Base-by-base conservation (phyloP, 2,113 vertebrate genomes). In the Scomber colias region DNA sequence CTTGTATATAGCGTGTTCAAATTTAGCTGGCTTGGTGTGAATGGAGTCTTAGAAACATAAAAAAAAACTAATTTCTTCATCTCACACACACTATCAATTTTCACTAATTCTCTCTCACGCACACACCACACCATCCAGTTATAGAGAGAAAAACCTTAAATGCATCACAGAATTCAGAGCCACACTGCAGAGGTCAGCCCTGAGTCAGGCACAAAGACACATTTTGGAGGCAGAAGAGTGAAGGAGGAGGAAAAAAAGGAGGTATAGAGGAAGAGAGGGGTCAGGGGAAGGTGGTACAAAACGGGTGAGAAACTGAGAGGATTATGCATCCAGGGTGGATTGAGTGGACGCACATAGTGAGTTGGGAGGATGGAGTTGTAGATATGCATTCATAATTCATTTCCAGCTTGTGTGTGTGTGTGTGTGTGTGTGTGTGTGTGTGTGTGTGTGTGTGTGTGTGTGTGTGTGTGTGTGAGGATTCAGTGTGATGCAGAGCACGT, bases 321-420 rank as follows among this genome's bases (percentile, higher is more conserved):
- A 69, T 74, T 84, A 79, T 79, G 63, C 64, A 45, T 56, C 45
- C 60, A 62, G 78, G 75, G 67, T 81, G 69, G 78, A 55, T 30
- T 51, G 82, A 75, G 55, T 17, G 51, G 48, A 70, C 0, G 11
- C n/a, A 71, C 50, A 40, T 48, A 65, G 21, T 5, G 68, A 72
- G 45, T 11, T 51, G 19, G 35, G 53, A 73, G 89, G 71, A 73
- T 14, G 35, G 19, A 72, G 56, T n/a, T 10, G 3, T 24, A 70
- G 46, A 68, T 64, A 30, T 64, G 61, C 44, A 82, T 89, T 78
- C 63, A 65, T 74, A 86, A 85, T 87, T 86, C 21, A 77, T 86
- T 71, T 76, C 77, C 79, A 78, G 55, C 48, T 73, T 35, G 24
- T 21, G 66, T 71, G 77, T 64, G 59, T 0, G 3, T 69, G 31